Base-by-base conservation (phyloP, 2,797 vertebrate species). In the Uromys caudimaculatus region DNA sequence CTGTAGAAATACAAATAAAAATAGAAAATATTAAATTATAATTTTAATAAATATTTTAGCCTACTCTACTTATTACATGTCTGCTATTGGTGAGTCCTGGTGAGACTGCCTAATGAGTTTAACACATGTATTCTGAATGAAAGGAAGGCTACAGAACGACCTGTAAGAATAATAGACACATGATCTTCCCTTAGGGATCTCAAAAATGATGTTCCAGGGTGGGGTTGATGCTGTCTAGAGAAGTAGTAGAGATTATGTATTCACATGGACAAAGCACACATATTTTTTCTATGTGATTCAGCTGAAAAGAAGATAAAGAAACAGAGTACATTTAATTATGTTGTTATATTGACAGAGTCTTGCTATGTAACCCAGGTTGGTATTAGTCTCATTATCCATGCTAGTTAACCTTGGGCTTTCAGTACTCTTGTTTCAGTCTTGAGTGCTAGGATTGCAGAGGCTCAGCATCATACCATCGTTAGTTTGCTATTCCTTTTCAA, bases 271-370 rank as follows among this genome's bases (percentile, higher is more conserved):
- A 73, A 75, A 19, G 56, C 1, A 50, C 0, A 38, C 19, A 64
- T 1, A 10, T 90, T 84, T 58, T 27, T 95, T 4, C 60, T 90
- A 52, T 81, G 58, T 92, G 38, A 94, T 85, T 41, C 77, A 32
- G 24, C 71, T 41, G 91, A 92, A 93, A 8, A 54, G 52, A 19
- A 58, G 14, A 38, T 11, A n/a, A 81, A 64, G 32, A 89, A 86
- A 86, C 9, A 83, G 10, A 54, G 12, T 47, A 2, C 17, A 79
- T 13, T 79, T 92, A 87, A 88, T 24, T 11, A 4, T 79, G 2
- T 9, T 79, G 2, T n/a, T 77, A 47, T 44, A 16, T 32, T 35
- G 38, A 58, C 4, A 60, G 54, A 58, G 54, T 60, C 41, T 62
- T 50, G 3, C 56, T 60, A 9, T 2, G 10, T 27, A 47, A 4